Base-by-base conservation (phyloP, 2,113 vertebrate species). In the Lutjanus erythropterus region DNA sequence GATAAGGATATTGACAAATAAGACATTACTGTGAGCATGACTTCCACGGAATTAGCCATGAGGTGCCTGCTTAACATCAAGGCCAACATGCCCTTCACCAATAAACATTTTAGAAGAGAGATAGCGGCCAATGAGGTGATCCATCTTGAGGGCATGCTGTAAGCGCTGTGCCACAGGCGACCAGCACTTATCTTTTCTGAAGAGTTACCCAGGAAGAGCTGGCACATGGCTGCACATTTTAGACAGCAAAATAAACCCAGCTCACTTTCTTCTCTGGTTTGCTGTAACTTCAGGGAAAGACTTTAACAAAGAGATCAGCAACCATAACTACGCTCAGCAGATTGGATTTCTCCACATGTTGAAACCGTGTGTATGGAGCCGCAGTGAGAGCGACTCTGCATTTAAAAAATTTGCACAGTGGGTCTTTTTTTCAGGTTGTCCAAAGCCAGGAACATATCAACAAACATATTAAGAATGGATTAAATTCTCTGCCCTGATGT, bases 141-240 rank as follows among this genome's bases (percentile, higher is more conserved):
- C 72, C 41, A 68, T 88, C 71, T 71, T 76, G 10, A 70, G 65
- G 62, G 31, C 29, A 58, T 27, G 50, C 42, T 67, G 39, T 46
- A 42, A 73, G 68, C 58, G 49, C 31, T 58, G 21, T 68, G 33
- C 56, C 56, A 47, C 39, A 27, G 73, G 52, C 3, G 5, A 55
- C 23, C 39, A 66, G 53, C 62, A 69, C 37, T 68, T 9, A 46
- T 29, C 31, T 53, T 25, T 49, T 25, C 16, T 71, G 18, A 41
- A 16, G 27, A 7, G 9, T 59, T 65, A 49, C 25, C 33, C 10
- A 37, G 3, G 27, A 76, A 49, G 21, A 21, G 33, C 16, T 25
- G 27, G 39, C 35, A 49, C 37, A 60, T 7, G 2, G 21, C n/a
- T n/a, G n/a, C 46, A 29, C 21, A 61, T 64, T 31, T 49, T 64